Evolutionary conservation across 2,888 invertebrate genomes (phyloP).

Genomic region (Morpho deidamia): DNA sequence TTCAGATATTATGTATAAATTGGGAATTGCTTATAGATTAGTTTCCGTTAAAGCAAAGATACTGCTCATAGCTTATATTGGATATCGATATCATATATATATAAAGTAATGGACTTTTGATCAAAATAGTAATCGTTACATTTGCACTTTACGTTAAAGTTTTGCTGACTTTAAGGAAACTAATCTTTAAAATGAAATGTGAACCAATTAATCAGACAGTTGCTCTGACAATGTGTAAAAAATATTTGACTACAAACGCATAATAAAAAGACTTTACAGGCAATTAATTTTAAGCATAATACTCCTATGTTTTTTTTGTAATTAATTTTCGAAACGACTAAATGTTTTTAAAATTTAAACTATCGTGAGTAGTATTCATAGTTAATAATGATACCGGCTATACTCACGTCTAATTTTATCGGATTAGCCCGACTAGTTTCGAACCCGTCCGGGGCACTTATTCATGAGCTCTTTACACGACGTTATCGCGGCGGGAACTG

Average conservation of each 20-base stretch:
- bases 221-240: slow-evolving; percentile 21
- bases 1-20: slow-evolving; percentile 36
- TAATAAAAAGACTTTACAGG: slow-evolving; percentile 31
- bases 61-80: slow-evolving; percentile 4
- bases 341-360: no score
- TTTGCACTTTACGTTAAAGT: background rate
- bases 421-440: no score
- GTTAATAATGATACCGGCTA: no score
- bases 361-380: no score
- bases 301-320: slow-evolving; percentile 26
- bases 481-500: no score
- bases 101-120: background rate
- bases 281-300: slow-evolving; percentile 16
- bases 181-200: slow-evolving; percentile 34
- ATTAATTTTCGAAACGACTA: slow-evolving; percentile 28
- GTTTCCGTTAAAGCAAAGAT: slow-evolving; percentile 36
- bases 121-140: slow-evolving; percentile 1
- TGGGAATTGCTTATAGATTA: slow-evolving; percentile 35
- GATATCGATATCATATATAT: slow-evolving; percentile 7
- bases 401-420: no score
- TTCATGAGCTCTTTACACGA: no score
- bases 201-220: slow-evolving; percentile 26
- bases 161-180: slow-evolving; percentile 37
- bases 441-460: no score
- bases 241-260: slow-evolving; percentile 27